phyloP scores from a whole-genome alignment of 2,888 invertebrate species.

The Aporophyla lueneburgensis region DNA sequence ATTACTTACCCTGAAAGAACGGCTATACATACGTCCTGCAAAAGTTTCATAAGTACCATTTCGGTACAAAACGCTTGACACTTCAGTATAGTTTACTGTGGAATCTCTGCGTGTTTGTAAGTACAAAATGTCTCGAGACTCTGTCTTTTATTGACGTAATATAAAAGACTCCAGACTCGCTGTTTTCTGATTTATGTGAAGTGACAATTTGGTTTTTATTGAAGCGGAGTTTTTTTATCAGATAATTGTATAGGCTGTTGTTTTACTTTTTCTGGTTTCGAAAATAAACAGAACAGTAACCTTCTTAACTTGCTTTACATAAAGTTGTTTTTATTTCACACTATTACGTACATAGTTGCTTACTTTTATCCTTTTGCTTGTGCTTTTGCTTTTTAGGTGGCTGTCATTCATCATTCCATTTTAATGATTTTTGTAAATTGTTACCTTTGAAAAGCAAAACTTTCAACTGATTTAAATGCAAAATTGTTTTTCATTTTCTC shows the following conservation, averaged over 20 bases:
- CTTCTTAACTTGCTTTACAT: no score
- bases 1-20: no score
- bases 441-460: no score
- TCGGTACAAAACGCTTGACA: not conserved
- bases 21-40: not conserved
- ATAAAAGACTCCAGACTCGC: slow-evolving; percentile 35
- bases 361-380: not conserved
- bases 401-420: no score
- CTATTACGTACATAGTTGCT: no score
- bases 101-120: not conserved
- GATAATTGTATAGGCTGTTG: not conserved
- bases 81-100: not conserved
- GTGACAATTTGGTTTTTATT: slow-evolving; percentile 31
- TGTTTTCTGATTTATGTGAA: slow-evolving; percentile 49
- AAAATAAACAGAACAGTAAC: slow-evolving; percentile 14
- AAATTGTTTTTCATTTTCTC: no score
- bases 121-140: not conserved
- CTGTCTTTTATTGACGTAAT: slow-evolving; percentile 48
- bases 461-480: no score
- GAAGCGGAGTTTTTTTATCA: not conserved
- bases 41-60: not conserved
- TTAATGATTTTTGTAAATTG: no score
- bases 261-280: not conserved
- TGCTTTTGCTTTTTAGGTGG: no score
- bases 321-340: no score